Evolutionary conservation across 2,113 vertebrate species (phyloP).

Genomic region (Nothobranchius kuhntae): DNA sequence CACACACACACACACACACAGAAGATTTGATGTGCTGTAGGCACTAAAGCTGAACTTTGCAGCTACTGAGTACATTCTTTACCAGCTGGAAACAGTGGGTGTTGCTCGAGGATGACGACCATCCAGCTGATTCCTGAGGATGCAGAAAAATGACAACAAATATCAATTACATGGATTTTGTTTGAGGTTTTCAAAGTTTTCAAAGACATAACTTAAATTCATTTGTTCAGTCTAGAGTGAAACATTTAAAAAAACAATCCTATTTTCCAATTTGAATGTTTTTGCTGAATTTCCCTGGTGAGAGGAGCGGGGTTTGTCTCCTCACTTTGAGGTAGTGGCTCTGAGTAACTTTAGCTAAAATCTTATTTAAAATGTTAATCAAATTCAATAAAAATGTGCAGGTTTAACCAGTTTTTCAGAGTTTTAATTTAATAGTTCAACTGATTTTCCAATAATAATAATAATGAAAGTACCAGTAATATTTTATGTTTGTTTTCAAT

Average conservation of each 20-base stretch:
- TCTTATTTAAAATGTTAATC: no score
- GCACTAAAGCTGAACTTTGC: not conserved
- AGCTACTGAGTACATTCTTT: not conserved
- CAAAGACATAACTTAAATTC: accelerated
- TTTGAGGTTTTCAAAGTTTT: not conserved
- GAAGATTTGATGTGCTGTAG: no score
- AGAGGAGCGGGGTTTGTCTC: slow-evolving; percentile 17
- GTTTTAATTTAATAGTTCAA: no score
- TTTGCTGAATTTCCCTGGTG: not conserved
- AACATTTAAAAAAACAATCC: not conserved
- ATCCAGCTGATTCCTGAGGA: not conserved
- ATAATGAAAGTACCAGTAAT: no score
- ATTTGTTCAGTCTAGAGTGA: not conserved
- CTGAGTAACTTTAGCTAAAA: no score
- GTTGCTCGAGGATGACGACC: not conserved
- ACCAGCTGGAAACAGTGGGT: not conserved
- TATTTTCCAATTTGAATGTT: slow-evolving; percentile 17
- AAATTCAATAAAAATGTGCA: no score
- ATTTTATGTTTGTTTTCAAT: no score
- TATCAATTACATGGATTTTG: not conserved
- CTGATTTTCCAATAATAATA: no score
- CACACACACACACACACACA: not conserved
- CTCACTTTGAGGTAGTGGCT: not conserved
- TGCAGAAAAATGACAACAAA: not conserved
- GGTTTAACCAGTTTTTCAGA: no score